These are phyloP conservation scores for Drosophila nr. medialis DNA, from an alignment of 2,888 invertebrate species.

Conservation along the genomic window DNA sequence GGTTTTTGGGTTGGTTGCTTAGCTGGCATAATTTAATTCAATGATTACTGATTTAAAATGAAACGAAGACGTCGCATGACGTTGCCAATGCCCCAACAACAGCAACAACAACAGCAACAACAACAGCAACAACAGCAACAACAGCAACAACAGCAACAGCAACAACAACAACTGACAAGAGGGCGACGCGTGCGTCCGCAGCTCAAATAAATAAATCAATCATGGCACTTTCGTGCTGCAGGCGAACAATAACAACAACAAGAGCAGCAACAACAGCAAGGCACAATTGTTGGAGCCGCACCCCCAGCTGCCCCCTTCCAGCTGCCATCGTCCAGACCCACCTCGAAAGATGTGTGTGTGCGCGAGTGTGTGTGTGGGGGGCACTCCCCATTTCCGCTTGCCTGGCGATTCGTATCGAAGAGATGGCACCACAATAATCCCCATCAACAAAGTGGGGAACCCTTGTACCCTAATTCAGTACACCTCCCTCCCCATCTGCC, in stretches of 20 bases:
- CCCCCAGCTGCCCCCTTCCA: not conserved
- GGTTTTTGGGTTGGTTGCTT: slow-evolving; percentile 41
- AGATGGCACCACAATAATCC: slow-evolving; percentile 41
- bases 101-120: slow-evolving; percentile 11
- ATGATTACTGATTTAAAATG: slow-evolving; percentile 80
- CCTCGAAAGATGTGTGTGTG: slow-evolving; percentile 19
- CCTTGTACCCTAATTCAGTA: slow-evolving; percentile 1
- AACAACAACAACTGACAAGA: slow-evolving; percentile 21
- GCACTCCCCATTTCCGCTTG: slow-evolving; percentile 78
- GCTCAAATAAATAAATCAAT: slow-evolving; percentile 80
- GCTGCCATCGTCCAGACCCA: slow-evolving; percentile 26
- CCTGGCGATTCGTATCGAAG: slow-evolving; percentile 70
- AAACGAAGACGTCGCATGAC: slow-evolving; percentile 62
- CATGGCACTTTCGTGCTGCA: slow-evolving; percentile 61
- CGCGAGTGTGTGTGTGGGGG: slow-evolving; percentile 38
- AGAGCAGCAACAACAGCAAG: slow-evolving; percentile 6
- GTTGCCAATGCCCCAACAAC: slow-evolving; percentile 49
- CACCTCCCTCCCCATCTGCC: not conserved
- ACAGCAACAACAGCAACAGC: no score
- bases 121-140: slow-evolving; percentile 21
- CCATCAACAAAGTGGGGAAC: not conserved
- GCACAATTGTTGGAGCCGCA: slow-evolving; percentile 28
- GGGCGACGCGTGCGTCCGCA: slow-evolving; percentile 63
- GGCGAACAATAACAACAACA: slow-evolving; percentile 13
- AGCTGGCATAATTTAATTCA: slow-evolving; percentile 78